Percentiles rank a stretch among this genome's conserved stretches.
Evolutionary conservation across 2,888 invertebrate species (phyloP).

Genomic region (Cephus nigrinus): DNA sequence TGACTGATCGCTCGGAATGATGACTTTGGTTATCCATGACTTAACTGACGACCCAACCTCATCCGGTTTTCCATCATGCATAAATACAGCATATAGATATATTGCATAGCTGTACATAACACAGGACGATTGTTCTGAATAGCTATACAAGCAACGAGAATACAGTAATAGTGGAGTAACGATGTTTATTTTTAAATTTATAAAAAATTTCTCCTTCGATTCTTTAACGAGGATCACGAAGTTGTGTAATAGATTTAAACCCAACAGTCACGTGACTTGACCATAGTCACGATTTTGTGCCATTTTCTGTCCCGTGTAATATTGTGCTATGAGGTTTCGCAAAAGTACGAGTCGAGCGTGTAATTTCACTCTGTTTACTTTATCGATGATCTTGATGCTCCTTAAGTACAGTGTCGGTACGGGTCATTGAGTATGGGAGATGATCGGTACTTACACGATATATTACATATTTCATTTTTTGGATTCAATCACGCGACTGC

Average conservation of each 20-base stretch:
- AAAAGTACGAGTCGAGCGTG: background rate
- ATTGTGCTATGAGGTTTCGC: background rate
- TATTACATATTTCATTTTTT: background rate
- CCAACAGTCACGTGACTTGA: slow-evolving; percentile 20
- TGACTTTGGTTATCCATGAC: background rate
- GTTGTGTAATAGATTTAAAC: background rate
- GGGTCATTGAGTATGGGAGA: background rate
- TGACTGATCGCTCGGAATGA: slow-evolving; percentile 31
- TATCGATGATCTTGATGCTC: slow-evolving; percentile 32
- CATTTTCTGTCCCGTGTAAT: background rate
- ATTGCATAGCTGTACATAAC: background rate
- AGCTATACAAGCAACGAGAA: background rate
- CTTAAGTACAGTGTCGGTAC: slow-evolving; percentile 24
- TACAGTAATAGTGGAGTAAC: background rate
- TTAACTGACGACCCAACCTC: background rate
- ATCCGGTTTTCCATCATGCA: background rate
- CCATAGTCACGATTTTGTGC: slow-evolving; percentile 20
- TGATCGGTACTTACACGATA: background rate
- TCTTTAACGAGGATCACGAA: background rate
- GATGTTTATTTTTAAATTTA: background rate
- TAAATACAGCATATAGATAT: background rate
- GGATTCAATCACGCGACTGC: background rate
- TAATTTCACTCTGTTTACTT: slow-evolving; percentile 37
- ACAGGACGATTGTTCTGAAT: background rate
- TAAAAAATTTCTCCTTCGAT: background rate